Evolutionary conservation across 2,888 invertebrate species (phyloP), one percentile per base, ranked within the genome.

Genomic region (Caenorhabditis sp.): DNA sequence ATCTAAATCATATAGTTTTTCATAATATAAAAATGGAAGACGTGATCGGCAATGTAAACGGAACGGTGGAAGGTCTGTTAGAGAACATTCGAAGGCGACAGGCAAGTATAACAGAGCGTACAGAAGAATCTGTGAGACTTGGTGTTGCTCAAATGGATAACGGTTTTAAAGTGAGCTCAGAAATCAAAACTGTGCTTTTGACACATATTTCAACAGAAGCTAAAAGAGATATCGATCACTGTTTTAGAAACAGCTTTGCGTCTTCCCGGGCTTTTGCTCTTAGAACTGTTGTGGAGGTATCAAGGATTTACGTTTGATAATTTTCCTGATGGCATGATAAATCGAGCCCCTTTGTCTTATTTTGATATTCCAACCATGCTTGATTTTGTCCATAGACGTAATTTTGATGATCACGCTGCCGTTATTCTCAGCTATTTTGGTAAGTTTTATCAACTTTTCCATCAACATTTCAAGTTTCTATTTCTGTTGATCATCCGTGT

Each of bases 381-480:
- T n/a, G 89, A 90, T 28, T 90, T 90, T 71, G 85, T 90, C n/a
- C 89, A 89, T 70, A 68, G 85, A 13, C 50, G 89, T 44, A 84
- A 90, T 62, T 82, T 89, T 44, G 90, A 90, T 65, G 82, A 86
- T 51, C 82, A 85, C 5, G 89, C 88, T 0, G 89, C 89, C 0
- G 58, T 82, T 8, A 82, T 90, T 51, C 71, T 90, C 18, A 86
- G 86, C 67, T 85, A 85, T 72, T 87, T 87, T 32, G 88, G 89
- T 89, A 18, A 56, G 82, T 56, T 58, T 32, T n/a, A n/a, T n/a
- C n/a, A 32, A 32, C 32, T 32, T 6, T 9, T 32, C 5, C 9
- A 32, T n/a, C 32, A 32, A 9, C 32, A 6, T 32, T 32, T 32
- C 32, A n/a, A n/a, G n/a, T n/a, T n/a, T n/a, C n/a, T n/a, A 32